Base-by-base conservation (phyloP, 2,797 vertebrate species). In the Tenualosa ilisha region DNA sequence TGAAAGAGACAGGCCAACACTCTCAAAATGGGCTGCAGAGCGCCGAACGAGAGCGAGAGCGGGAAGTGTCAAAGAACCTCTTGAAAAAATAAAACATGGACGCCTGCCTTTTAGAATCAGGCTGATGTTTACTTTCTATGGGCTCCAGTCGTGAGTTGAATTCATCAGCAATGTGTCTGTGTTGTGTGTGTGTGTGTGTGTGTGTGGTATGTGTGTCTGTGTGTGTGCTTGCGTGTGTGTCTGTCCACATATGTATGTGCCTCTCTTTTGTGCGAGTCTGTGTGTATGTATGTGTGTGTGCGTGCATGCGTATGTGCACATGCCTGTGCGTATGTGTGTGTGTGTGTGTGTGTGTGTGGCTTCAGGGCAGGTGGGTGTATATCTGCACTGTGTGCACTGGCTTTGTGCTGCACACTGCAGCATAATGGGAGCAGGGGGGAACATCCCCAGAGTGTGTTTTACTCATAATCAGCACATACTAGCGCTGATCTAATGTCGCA, bases 391-490 rank as follows among this genome's bases (percentile, higher is more conserved):
- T 72, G 65, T 37, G 31, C 65, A 72, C 26, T 72, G 65, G 65
- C 65, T 31, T 15, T 72, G 65, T 72, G 65, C 65, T 72, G 65
- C 65, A 37, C 65, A 31, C 65, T 72, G 65, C 65, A 72, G 65
- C 65, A 72, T 72, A 11, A 37, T 12, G 15, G 26, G 26, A 72
- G 65, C 65, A 37, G 65, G 31, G 26, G 26, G 3, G 31, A 31
- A 3, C 65, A 37, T 72, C 65, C 31, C 65, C 26, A 31, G 65
- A 72, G 65, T 72, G 26, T 12, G 65, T 13, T 37, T 17, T 72
- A 37, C 65, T 37, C 26, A 12, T 37, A 72, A 72, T 72, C 65
- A 72, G 65, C 65, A 72, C 65, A 37, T 15, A 13, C 65, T 31
- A 37, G 65, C 26, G 31, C 65, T 72, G 65, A 72, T 37, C 13